A percentile compares a stretch with the other conserved stretches of the same genome.
These are phyloP conservation scores for Burhinus oedicnemus DNA, from an alignment of 2,113 vertebrate species.

Conservation along the genomic window DNA sequence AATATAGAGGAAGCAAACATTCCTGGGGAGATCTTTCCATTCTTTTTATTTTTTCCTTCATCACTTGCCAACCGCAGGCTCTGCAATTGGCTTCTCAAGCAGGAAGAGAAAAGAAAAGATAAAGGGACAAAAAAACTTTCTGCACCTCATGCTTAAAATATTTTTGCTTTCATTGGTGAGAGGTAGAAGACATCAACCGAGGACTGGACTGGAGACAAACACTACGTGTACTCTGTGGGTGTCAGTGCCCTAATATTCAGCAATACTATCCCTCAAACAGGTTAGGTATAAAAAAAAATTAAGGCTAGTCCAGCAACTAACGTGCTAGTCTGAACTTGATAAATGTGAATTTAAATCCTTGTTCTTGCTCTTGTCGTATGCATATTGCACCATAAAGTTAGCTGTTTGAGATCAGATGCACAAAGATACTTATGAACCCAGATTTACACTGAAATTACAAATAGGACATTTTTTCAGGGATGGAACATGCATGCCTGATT, in stretches of 20 bases:
- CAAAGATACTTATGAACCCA: not conserved
- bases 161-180: not conserved
- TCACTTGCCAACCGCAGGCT: constrained; percentile 40
- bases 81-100: constrained; percentile 27
- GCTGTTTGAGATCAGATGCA: not conserved
- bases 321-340: not conserved
- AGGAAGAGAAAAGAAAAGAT: constrained; percentile 48
- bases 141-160: constrained; percentile 22
- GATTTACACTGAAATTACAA: not conserved
- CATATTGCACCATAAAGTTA: not conserved
- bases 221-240: not conserved
- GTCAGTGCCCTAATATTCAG: not conserved
- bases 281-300: not conserved
- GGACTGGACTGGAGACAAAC: not conserved
- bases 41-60: constrained; percentile 41
- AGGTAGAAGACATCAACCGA: not conserved
- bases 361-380: not conserved
- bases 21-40: constrained; percentile 45
- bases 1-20: constrained; percentile 44
- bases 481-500: not conserved
- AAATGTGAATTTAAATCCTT: not conserved
- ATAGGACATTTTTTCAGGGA: not conserved
- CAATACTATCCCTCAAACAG: not conserved
- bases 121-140: constrained; percentile 6
- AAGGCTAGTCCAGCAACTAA: not conserved